Percentiles rank a stretch among this genome's conserved stretches.
Conservation (phyloP, 2,797 vertebrate genomes). For the Notoglanidium macrostoma region DNA sequence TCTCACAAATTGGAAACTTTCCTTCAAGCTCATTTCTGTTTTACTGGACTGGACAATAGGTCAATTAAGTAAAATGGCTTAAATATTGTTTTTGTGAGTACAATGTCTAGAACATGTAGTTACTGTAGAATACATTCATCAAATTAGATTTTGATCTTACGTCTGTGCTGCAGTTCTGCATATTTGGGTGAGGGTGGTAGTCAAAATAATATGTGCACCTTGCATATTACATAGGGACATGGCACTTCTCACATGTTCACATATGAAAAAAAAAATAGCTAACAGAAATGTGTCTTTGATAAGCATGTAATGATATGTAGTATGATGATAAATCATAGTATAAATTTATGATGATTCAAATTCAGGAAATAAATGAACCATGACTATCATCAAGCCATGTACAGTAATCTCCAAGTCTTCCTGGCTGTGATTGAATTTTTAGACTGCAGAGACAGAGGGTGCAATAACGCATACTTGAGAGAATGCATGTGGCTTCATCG, state of each 20-base stretch:
- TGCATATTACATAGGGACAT: background rate
- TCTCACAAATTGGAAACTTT: background rate
- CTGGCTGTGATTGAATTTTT: too few relatives aligned
- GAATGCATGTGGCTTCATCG: too few relatives aligned
- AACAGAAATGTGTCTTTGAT: background rate
- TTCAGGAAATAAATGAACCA: too few relatives aligned
- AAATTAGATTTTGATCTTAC: conserved; percentile 4
- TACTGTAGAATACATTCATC: conserved; percentile 67
- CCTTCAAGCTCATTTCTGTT: background rate
- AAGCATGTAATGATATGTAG: too few relatives aligned
- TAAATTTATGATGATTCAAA: too few relatives aligned
- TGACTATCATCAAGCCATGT: too few relatives aligned
- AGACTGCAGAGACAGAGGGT: too few relatives aligned
- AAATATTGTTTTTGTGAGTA: background rate
- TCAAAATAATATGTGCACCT: conserved; percentile 15
- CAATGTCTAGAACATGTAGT: conserved; percentile 46
- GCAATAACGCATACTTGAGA: too few relatives aligned
- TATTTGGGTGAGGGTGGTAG: conserved; percentile 4
- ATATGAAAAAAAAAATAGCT: background rate
- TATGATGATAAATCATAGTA: too few relatives aligned
- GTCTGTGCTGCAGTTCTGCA: background rate
- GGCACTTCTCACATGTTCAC: conserved; percentile 11
- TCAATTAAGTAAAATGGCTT: background rate
- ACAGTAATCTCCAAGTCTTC: too few relatives aligned
- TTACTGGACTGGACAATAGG: background rate